Percentiles rank a stretch among this genome's conserved stretches.
phyloP scores from a whole-genome alignment of 2,888 invertebrate species.

The Dolomedes plantarius region DNA sequence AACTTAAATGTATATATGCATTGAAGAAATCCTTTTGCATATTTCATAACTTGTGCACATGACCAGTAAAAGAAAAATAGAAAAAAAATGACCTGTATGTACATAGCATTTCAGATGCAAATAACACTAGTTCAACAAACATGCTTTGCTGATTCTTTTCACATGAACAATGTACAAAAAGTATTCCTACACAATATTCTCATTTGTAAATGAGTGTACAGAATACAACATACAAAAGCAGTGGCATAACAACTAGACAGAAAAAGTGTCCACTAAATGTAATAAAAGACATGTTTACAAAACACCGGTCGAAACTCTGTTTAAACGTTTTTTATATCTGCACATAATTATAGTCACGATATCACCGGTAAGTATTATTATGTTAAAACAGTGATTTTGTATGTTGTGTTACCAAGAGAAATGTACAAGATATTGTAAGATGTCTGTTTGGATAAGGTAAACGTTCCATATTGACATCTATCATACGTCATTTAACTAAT shows the following conservation, averaged over 20 bases:
- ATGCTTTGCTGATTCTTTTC: slow-evolving; percentile 31
- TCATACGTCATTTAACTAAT: not conserved
- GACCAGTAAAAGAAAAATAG: not conserved
- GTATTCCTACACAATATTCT: slow-evolving; percentile 20
- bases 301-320: not conserved
- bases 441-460: not conserved
- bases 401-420: not conserved
- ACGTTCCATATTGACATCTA: not conserved
- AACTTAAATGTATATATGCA: not conserved
- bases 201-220: not conserved
- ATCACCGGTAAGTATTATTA: not conserved
- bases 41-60: not conserved
- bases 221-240: slow-evolving; percentile 45
- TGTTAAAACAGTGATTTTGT: slow-evolving; percentile 18
- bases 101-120: slow-evolving; percentile 59
- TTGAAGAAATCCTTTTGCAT: not conserved
- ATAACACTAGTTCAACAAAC: slow-evolving; percentile 56
- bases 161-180: slow-evolving; percentile 62
- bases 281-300: not conserved
- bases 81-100: slow-evolving; percentile 44
- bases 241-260: slow-evolving; percentile 21
- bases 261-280: not conserved
- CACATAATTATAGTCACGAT: not conserved
- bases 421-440: not conserved
- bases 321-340: not conserved